Conservation (phyloP, 1,140 invertebrate species). For the Brachionus manjavacas region DNA sequence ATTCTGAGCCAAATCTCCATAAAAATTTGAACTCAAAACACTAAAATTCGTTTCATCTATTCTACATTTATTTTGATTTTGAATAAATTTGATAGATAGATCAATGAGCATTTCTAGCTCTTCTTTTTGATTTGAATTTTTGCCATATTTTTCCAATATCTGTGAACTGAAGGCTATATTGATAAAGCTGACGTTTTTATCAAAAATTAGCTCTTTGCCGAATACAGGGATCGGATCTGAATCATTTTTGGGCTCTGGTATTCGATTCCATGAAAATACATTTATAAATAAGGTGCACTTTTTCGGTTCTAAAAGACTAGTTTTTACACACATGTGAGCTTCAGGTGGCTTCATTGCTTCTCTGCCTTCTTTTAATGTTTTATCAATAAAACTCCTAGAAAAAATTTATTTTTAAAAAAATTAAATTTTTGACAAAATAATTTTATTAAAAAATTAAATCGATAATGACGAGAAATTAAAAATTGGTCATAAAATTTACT, state of each 20-base stretch:
- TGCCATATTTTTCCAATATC: not conserved
- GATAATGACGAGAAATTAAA: too few species aligned
- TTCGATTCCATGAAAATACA: conserved; percentile 19
- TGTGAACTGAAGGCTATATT: not conserved
- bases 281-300: conserved; percentile 27
- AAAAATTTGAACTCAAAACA: not conserved
- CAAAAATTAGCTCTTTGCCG: not conserved
- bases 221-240: conserved; percentile 15
- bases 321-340: conserved; percentile 14
- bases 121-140: not conserved
- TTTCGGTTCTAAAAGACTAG: conserved; percentile 22
- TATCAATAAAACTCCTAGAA: conserved; percentile 38
- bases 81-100: not conserved
- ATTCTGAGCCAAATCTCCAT: not conserved
- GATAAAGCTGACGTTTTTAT: not conserved
- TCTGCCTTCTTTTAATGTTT: conserved; percentile 28
- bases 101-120: conserved; percentile 9
- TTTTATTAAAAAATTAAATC: not conserved
- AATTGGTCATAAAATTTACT: not conserved
- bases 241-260: conserved; percentile 2
- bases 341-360: conserved; percentile 5
- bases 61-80: conserved; percentile 26
- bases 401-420: not conserved
- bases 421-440: not conserved
- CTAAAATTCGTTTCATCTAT: not conserved